A percentile compares a stretch with the other conserved stretches of the same genome.
Conservation (phyloP, 1,140 invertebrate species). For the Macrobrachium rosenbergii region DNA sequence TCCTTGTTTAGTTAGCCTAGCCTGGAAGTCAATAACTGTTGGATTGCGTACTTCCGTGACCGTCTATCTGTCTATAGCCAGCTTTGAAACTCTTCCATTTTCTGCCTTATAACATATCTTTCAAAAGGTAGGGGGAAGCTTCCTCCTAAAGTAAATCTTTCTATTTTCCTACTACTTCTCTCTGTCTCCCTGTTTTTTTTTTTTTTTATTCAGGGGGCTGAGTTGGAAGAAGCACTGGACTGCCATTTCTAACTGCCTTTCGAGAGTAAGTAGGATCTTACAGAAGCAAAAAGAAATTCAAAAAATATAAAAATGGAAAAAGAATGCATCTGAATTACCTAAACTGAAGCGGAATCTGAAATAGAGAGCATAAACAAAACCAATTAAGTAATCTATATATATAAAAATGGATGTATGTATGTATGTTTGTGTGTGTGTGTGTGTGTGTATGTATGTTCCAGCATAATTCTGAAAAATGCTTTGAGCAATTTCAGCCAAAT, state of each 20-base stretch:
- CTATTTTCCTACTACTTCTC: background rate
- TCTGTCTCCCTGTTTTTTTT: background rate
- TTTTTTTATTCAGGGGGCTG: too few species aligned
- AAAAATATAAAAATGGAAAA: background rate
- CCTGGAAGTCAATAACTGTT: too few species aligned
- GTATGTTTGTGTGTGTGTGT: too few species aligned
- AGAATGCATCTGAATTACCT: background rate
- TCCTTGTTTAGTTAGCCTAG: too few species aligned
- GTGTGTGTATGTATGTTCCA: too few species aligned
- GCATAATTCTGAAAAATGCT: too few species aligned
- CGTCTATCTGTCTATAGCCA: background rate
- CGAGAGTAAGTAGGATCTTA: background rate
- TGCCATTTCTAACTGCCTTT: too few species aligned
- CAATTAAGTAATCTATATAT: too few species aligned
- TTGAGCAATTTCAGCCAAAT: too few species aligned
- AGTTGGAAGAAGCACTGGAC: too few species aligned
- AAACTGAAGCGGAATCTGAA: background rate
- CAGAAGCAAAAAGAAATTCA: background rate
- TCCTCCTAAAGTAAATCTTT: too few species aligned
- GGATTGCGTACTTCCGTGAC: background rate
- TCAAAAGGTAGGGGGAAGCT: background rate
- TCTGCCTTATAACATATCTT: background rate
- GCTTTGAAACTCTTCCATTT: background rate
- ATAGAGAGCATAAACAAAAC: background rate
- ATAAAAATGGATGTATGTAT: too few species aligned